Base-by-base conservation (phyloP, 1,140 invertebrate genomes). In the Cephus cinctus region DNA sequence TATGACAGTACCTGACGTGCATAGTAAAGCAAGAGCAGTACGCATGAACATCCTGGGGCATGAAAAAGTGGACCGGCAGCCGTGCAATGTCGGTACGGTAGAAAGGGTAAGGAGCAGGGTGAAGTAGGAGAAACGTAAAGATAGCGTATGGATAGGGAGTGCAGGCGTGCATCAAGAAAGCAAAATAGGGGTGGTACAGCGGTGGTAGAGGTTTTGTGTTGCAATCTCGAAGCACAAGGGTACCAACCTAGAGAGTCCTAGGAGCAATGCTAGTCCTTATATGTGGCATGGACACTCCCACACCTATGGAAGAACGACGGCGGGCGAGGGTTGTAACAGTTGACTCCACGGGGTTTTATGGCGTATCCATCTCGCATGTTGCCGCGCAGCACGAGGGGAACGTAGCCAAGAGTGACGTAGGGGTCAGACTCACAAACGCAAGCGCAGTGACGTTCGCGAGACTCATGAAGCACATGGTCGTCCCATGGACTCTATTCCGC, bases 401-500 rank as follows among this genome's bases (percentile, higher is more conserved):
- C n/a, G n/a, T n/a, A n/a, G n/a, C n/a, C n/a, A n/a, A n/a, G n/a
- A n/a, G n/a, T 39, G 8, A 35, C 12, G 25, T 16, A 32, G 9
- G 39, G 43, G 44, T 15, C 31, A 12, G 25, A 35, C 39, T 32
- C 27, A 51, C 43, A 42, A 27, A 61, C 72, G 72, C 72, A 73
- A 35, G 70, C 72, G 72, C 70, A 71, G 67, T 75, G 63, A 67
- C 47, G 57, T 60, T 64, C 58, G 61, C 65, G 61, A 70, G 57
- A 21, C 50, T 57, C 57, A 57, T 51, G 56, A 57, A 74, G 70
- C 71, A 73, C 72, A 75, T 75, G 72, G 70, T 71, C 54, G 31
- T 54, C 36, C 48, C 48, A 47, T 47, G 49, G 41, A 50, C 59
- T 45, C 50, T 61, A 49, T 62, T 65, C 57, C 54, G 50, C 56